Base-by-base conservation (phyloP, 1,140 invertebrate genomes). In the Himalopsyche phryganea region DNA sequence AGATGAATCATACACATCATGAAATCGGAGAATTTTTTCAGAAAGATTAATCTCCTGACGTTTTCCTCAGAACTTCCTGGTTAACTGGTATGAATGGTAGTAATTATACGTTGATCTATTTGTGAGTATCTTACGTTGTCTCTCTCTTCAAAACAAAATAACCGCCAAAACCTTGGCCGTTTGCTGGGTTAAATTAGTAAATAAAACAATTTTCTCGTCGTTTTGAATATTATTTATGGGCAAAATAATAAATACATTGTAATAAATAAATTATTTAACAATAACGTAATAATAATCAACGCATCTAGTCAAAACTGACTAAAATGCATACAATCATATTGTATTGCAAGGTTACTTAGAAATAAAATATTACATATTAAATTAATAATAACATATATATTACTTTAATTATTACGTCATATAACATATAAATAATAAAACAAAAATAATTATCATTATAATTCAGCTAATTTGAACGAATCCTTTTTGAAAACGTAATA, bases 141-240 rank as follows among this genome's bases (percentile, higher is more conserved):
- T n/a, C n/a, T n/a, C n/a, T n/a, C n/a, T n/a, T n/a, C n/a, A n/a
- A n/a, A n/a, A n/a, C n/a, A n/a, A n/a, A n/a, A n/a, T n/a, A n/a
- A n/a, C n/a, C n/a, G n/a, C n/a, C n/a, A n/a, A n/a, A n/a, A n/a
- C n/a, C n/a, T n/a, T n/a, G n/a, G n/a, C n/a, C n/a, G 23, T 28
- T 28, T 28, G 23, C 4, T 28, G 23, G 23, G 9, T 28, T 5
- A 9, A 28, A 28, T n/a, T 28, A 50, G 1, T 14, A n/a, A 63
- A 63, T 58, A 40, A 63, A 63, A 58, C 50, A 38, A 53, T 11
- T 4, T 15, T 42, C 45, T 41, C 45, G 35, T 58, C 35, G 51
- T 63, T 58, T 62, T 54, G 51, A 58, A 63, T 63, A 63, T 63
- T 57, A 58, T 58, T 63, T 52, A 58, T 55, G 60, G 55, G 50